Percentiles rank a stretch among this genome's conserved stretches.
Conservation (phyloP, 1,140 invertebrate species). For the Saccostrea glomerata region DNA sequence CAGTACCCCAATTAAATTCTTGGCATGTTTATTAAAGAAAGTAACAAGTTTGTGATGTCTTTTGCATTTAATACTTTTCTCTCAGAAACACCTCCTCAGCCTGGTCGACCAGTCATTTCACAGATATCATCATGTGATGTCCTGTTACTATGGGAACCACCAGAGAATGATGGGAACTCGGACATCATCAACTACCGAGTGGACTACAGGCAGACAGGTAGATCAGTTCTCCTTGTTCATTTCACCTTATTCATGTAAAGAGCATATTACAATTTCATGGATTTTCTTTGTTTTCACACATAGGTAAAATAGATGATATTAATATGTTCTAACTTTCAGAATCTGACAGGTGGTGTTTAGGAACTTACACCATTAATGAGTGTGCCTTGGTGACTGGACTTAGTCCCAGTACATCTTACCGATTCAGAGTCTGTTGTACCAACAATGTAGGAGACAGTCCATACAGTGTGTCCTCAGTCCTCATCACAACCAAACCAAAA, state of each 20-base stretch:
- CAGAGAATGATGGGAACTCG: constrained; percentile 74
- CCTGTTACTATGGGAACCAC: constrained; percentile 83
- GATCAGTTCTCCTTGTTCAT: too few species aligned
- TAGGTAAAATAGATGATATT: too few species aligned
- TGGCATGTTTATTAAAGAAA: neutral
- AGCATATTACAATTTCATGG: too few species aligned
- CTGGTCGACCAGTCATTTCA: constrained; percentile 91
- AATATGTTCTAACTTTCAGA: constrained; percentile 78
- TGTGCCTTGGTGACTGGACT: constrained; percentile 92
- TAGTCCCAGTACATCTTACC: constrained; percentile 88
- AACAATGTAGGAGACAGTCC: constrained; percentile 90
- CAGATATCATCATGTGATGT: constrained; percentile 92
- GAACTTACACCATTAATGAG: constrained; percentile 94
- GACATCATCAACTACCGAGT: constrained; percentile 79
- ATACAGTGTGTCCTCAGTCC: constrained; percentile 79
- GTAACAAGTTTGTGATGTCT: neutral
- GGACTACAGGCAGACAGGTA: constrained; percentile 80
- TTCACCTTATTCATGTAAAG: too few species aligned
- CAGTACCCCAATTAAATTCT: too few species aligned
- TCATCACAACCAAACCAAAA: constrained; percentile 68
- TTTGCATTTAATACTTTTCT: constrained; percentile 29
- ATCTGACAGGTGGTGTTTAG: constrained; percentile 90
- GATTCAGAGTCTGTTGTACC: constrained; percentile 91
- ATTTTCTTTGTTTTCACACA: too few species aligned
- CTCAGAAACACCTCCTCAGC: constrained; percentile 86